Evolutionary conservation across 2,888 invertebrate genomes (phyloP).

Genomic region (Stenchaetothrips biformis): DNA sequence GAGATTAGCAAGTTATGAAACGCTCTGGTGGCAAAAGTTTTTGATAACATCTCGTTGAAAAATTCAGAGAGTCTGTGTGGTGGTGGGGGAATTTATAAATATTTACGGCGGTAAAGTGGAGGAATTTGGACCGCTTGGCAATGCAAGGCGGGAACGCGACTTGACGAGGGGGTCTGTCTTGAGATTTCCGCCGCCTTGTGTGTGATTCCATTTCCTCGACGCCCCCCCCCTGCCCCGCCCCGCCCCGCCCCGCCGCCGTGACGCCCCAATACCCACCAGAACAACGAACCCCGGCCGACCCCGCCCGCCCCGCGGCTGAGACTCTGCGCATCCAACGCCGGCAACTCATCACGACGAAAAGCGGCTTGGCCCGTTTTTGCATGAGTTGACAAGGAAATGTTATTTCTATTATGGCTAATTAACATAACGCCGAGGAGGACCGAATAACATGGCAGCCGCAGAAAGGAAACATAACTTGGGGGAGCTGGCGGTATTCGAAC

Average conservation of each 20-base stretch:
- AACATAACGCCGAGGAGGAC: too few relatives aligned
- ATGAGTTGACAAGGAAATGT: too few relatives aligned
- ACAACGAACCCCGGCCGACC: too few relatives aligned
- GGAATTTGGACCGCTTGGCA: not conserved
- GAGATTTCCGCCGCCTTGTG: slow-evolving; percentile 17
- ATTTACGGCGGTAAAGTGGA: slow-evolving; percentile 5
- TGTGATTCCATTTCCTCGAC: slow-evolving; percentile 1
- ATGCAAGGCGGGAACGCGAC: not conserved
- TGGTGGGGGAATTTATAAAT: not conserved
- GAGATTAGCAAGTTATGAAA: slow-evolving; percentile 17
- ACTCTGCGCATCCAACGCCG: too few relatives aligned
- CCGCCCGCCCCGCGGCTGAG: too few relatives aligned
- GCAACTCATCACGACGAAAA: too few relatives aligned
- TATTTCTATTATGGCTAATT: too few relatives aligned
- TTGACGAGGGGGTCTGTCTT: not conserved
- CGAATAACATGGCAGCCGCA: too few relatives aligned
- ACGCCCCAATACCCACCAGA: too few relatives aligned
- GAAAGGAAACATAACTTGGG: too few relatives aligned
- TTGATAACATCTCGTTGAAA: slow-evolving; percentile 24
- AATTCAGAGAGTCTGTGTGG: not conserved
- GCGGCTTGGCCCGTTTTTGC: too few relatives aligned
- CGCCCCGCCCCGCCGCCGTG: not conserved
- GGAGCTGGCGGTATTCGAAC: too few relatives aligned
- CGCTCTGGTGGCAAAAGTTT: slow-evolving; percentile 20
- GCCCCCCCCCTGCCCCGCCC: not conserved